A percentile compares a stretch with the other conserved stretches of the same genome.
Evolutionary conservation across 1,140 invertebrate species (phyloP).

Genomic region (Drosophila saltans): DNA sequence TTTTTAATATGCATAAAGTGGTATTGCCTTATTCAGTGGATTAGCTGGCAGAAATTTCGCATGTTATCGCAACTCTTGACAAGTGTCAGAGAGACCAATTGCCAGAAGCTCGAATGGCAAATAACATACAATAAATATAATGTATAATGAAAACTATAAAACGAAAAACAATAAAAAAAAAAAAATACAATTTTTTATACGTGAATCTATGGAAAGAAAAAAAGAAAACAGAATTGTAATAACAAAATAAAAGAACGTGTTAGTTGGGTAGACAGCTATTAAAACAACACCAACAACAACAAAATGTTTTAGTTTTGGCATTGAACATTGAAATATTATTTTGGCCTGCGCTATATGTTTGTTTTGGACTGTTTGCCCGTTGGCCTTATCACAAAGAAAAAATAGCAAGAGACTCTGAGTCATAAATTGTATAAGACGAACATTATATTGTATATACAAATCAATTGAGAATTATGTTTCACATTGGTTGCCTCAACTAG

Average conservation of each 20-base stretch:
- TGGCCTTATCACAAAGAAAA: conserved; percentile 16
- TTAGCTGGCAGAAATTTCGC: conserved; percentile 64
- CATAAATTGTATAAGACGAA: neutral
- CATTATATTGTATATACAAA: too few species aligned
- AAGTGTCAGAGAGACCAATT: conserved; percentile 57
- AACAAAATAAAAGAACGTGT: conserved; percentile 68
- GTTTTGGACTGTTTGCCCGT: conserved; percentile 4
- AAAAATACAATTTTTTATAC: conserved; percentile 43
- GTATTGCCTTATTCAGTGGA: conserved; percentile 65
- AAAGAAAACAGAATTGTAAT: conserved; percentile 37
- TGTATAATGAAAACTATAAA: neutral
- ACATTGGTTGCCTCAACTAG: neutral
- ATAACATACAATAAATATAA: conserved; percentile 12
- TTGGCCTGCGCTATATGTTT: neutral
- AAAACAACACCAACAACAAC: conserved; percentile 33
- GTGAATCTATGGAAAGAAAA: neutral
- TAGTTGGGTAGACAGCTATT: conserved; percentile 36
- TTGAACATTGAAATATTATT: conserved; percentile 19
- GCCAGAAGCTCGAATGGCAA: conserved; percentile 36
- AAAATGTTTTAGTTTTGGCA: conserved; percentile 29
- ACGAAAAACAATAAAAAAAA: conserved; percentile 27
- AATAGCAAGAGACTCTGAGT: neutral
- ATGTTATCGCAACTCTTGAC: conserved; percentile 73
- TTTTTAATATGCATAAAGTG: conserved; percentile 77
- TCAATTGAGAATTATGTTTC: too few species aligned